Evolutionary conservation across 1,140 invertebrate genomes (phyloP).

Genomic region (Harpegnathos saltator): DNA sequence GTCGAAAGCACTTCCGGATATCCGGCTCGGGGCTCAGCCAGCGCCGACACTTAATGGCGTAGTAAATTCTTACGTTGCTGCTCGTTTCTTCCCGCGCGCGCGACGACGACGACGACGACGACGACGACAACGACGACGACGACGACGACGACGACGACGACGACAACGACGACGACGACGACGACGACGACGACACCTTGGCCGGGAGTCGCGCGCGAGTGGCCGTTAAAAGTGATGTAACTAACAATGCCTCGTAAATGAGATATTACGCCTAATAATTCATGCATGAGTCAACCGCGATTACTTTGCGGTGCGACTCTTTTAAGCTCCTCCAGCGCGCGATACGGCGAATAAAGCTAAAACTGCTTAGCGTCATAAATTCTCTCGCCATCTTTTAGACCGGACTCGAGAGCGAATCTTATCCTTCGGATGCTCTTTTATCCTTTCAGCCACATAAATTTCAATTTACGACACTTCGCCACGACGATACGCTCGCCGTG

Average conservation of each 20-base stretch:
- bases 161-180: no score
- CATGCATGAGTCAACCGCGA: neutral
- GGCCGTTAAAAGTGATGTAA: conserved; percentile 41
- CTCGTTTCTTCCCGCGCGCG: conserved; percentile 54
- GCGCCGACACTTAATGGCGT: conserved; percentile 52
- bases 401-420: neutral
- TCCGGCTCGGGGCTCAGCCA: neutral
- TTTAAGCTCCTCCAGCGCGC: neutral
- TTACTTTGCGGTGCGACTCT: neutral
- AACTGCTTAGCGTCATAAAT: neutral
- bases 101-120: no score
- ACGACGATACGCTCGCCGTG: neutral
- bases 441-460: no score
- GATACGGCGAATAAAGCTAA: no score
- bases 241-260: conserved; percentile 28
- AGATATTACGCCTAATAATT: conserved; percentile 36
- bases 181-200: neutral
- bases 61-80: conserved; percentile 56
- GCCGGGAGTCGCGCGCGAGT: conserved; percentile 29
- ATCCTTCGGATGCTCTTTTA: neutral
- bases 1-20: conserved; percentile 25
- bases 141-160: no score
- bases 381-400: neutral
- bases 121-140: no score
- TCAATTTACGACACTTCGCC: neutral